phyloP scores from a whole-genome alignment of 2,888 invertebrate genomes.

The Rhagonycha lutea region DNA sequence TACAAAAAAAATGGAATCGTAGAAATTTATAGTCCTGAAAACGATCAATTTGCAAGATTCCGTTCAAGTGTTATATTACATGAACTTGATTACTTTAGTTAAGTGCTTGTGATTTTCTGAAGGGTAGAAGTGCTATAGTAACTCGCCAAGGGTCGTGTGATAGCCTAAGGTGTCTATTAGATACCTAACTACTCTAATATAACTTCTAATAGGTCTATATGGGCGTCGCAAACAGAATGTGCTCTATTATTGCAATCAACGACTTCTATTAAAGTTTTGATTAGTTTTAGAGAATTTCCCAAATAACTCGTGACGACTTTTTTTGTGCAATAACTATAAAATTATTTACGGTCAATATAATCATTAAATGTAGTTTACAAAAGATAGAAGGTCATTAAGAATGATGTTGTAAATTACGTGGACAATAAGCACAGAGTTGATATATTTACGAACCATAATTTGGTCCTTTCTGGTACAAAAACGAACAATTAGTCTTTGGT shows the following conservation, averaged over 20 bases:
- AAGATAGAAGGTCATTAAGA: slow-evolving; percentile 1
- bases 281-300: slow-evolving; percentile 13
- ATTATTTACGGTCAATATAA: slow-evolving; percentile 21
- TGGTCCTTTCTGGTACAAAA: slow-evolving; percentile 11
- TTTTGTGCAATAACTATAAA: not conserved
- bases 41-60: slow-evolving; percentile 25
- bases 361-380: slow-evolving; percentile 15
- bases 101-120: slow-evolving; percentile 25
- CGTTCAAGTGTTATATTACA: slow-evolving; percentile 21
- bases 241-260: slow-evolving; percentile 30
- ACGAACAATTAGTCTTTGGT: slow-evolving; percentile 14
- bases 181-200: slow-evolving; percentile 38
- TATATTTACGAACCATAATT: slow-evolving; percentile 20
- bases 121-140: slow-evolving; percentile 21
- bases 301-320: not conserved
- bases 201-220: slow-evolving; percentile 33
- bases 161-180: slow-evolving; percentile 41
- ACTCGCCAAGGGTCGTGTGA: slow-evolving; percentile 33
- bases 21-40: slow-evolving; percentile 12
- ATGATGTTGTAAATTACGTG: slow-evolving; percentile 4
- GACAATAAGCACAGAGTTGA: slow-evolving; percentile 9
- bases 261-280: slow-evolving; percentile 21
- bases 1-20: not conserved
- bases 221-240: slow-evolving; percentile 29
- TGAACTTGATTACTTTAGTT: slow-evolving; percentile 29